Base-by-base conservation (phyloP, 2,888 invertebrate genomes). In the Exephanes ischioxanthus region DNA sequence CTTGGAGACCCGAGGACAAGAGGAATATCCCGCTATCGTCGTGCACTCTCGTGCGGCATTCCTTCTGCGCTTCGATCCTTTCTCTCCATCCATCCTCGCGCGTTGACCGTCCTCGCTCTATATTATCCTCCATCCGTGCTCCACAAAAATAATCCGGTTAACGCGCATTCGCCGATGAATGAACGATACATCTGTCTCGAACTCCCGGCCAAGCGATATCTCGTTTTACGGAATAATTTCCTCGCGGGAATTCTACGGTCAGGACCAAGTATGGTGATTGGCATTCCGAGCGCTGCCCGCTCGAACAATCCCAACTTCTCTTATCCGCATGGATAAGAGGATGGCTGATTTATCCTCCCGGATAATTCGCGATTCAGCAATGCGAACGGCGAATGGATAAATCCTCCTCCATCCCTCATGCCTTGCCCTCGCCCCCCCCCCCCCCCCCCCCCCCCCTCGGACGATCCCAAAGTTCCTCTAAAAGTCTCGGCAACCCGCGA, bases 11-110 rank as follows among this genome's bases (percentile, higher is more conserved):
- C 30, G 66, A 55, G 70, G 68, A 78, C 58, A 61, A 70, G 78
- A 48, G 70, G 48, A 86, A 30, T n/a, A 80, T 80, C 83, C 86
- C 87, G 86, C 85, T 83, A 83, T 80, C 81, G 84, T 30, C 71
- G 51, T 87, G 76, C 80, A 83, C 71, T 78, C 26, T 16, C 75
- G 58, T 3, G 51, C 67, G 48, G 82, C 85, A 88, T 87, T 88
- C 86, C 87, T 41, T 75, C 58, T 48, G 66, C 87, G 89, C 88
- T 89, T 83, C 78, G 55, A 58, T 73, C 78, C 79, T 85, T 71
- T 72, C 84, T 80, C 72, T 85, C 80, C 86, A 85, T 77, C 72
- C 48, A 45, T 55, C 33, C 33, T 72, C 68, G 58, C 79, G 58
- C 80, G 71, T 80, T 83, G 75, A 75, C 45, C 67, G 70, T 81